phyloP scores from a whole-genome alignment of 2,113 vertebrate genomes.

The Leptocoma aspasia region DNA sequence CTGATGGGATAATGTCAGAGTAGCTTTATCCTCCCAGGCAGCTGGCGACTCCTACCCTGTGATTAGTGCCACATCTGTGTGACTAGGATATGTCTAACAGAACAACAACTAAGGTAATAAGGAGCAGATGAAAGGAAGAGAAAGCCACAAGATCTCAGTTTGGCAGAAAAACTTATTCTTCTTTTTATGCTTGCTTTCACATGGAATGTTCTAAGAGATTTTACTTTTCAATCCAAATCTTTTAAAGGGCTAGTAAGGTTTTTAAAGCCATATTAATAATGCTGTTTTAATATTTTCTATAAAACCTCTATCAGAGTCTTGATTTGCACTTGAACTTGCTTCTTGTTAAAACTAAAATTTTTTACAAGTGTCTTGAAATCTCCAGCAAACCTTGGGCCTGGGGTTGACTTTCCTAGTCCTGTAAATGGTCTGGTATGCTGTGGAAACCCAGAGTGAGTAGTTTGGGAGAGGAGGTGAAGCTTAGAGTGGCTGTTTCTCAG shows the following conservation, averaged over 20 bases:
- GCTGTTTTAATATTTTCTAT: not conserved
- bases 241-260: not conserved
- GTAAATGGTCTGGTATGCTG: not conserved
- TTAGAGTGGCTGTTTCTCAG: not conserved
- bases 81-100: not conserved
- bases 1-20: constrained; percentile 51
- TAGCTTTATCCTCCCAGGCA: constrained; percentile 33
- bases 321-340: not conserved
- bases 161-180: not conserved
- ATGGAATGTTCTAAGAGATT: not conserved
- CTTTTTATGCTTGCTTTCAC: not conserved
- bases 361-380: not conserved
- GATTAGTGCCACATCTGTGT: constrained; percentile 43
- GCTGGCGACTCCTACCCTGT: constrained; percentile 9
- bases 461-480: not conserved
- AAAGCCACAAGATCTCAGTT: not conserved
- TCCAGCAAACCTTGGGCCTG: not conserved
- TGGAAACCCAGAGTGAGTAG: not conserved
- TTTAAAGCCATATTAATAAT: not conserved
- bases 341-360: not conserved
- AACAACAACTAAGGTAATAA: constrained; percentile 8
- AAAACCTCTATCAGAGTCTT: not conserved
- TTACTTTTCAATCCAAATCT: not conserved
- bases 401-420: not conserved
- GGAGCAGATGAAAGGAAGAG: not conserved